A percentile compares a stretch with the other conserved stretches of the same genome.
Evolutionary conservation across 2,113 vertebrate genomes (phyloP).

Genomic region (Theropithecus gelada): DNA sequence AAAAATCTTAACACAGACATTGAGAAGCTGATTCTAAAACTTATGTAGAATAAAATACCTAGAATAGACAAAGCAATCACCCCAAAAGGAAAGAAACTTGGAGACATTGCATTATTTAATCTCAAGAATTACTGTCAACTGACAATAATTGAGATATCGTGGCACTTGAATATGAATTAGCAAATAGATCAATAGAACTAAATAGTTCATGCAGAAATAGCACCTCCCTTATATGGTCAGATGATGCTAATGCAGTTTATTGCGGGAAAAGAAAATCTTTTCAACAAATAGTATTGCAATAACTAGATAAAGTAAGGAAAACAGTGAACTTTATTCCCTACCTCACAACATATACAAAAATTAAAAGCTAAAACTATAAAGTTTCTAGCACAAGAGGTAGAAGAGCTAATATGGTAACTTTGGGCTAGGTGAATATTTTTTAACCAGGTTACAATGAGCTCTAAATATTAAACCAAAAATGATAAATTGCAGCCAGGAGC

Average conservation of each 20-base stretch:
- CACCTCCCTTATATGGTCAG: background rate
- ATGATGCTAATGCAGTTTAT: background rate
- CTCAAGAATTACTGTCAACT: background rate
- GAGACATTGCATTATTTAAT: background rate
- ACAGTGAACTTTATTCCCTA: background rate
- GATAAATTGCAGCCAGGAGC: background rate
- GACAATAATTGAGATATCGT: background rate
- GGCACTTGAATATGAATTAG: background rate
- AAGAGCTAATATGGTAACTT: background rate
- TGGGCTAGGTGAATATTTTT: background rate
- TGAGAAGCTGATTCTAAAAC: background rate
- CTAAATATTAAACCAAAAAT: constrained; percentile 8
- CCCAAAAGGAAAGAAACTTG: background rate
- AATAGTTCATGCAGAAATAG: background rate
- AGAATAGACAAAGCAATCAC: background rate
- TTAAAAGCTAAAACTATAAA: background rate
- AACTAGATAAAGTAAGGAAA: background rate
- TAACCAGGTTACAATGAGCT: background rate
- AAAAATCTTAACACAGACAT: background rate
- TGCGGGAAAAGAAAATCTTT: background rate
- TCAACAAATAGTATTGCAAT: background rate
- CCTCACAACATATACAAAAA: background rate
- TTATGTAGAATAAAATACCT: background rate
- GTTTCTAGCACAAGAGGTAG: background rate
- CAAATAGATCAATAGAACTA: background rate